Percentiles rank a stretch among this genome's conserved stretches.
Conservation (phyloP, 2,113 vertebrate species). For the Micronisus gabar region DNA sequence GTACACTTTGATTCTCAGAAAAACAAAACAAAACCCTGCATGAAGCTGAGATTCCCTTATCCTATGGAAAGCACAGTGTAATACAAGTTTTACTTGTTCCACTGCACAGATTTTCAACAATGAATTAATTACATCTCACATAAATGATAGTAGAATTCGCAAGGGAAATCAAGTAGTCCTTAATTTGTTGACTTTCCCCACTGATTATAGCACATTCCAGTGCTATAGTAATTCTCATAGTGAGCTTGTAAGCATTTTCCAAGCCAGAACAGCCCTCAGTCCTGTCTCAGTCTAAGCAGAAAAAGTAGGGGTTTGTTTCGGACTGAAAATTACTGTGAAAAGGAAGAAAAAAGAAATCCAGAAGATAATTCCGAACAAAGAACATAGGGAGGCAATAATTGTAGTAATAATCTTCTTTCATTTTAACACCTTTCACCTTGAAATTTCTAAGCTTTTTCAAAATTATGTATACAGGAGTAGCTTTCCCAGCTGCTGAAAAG, state of each 20-base stretch:
- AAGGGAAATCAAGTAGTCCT: slow-evolving; percentile 67
- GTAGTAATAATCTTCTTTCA: slow-evolving; percentile 1
- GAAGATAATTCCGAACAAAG: slow-evolving; percentile 13
- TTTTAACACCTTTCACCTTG: slow-evolving; percentile 39
- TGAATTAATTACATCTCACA: slow-evolving; percentile 70
- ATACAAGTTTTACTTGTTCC: slow-evolving; percentile 11
- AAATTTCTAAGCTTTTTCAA: not conserved
- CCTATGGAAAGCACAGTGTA: not conserved
- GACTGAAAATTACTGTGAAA: slow-evolving; percentile 46
- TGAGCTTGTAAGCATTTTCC: slow-evolving; percentile 37
- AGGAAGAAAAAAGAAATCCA: slow-evolving; percentile 5
- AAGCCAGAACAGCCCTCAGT: slow-evolving; percentile 42
- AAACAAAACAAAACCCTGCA: not conserved
- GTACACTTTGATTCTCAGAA: not conserved
- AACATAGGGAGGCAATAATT: not conserved
- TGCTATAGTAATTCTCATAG: slow-evolving; percentile 13
- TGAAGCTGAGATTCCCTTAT: not conserved
- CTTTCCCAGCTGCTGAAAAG: not conserved
- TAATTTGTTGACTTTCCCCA: slow-evolving; percentile 59
- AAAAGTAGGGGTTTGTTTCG: slow-evolving; percentile 49
- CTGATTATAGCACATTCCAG: slow-evolving; percentile 51
- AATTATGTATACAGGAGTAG: not conserved
- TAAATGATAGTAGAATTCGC: slow-evolving; percentile 64
- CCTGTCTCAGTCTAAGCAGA: slow-evolving; percentile 30
- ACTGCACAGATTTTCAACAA: slow-evolving; percentile 28